phyloP scores from a whole-genome alignment of 2,797 vertebrate genomes.

The Eutrigla gurnardus region DNA sequence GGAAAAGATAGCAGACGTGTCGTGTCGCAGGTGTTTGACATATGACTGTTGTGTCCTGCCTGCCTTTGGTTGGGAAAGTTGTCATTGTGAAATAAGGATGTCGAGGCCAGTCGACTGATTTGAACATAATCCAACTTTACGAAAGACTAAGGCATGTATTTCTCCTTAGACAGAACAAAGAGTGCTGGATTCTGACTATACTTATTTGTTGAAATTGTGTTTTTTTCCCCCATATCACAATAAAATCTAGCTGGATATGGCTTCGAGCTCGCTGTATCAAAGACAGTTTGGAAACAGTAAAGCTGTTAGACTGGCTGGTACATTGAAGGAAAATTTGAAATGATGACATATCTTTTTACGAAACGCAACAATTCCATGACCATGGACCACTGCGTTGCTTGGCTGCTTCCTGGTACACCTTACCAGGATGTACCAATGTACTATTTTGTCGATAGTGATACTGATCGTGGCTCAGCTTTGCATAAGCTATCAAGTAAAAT shows the following conservation, averaged over 20 bases:
- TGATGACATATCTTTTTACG: not conserved
- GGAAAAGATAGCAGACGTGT: conserved; percentile 48
- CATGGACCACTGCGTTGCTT: not conserved
- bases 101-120: not conserved
- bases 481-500: not conserved
- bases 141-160: conserved; percentile 27
- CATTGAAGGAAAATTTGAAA: not conserved
- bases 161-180: conserved; percentile 25
- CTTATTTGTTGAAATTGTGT: conserved; percentile 21
- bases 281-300: conserved; percentile 19
- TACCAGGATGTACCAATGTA: not conserved
- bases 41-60: not conserved
- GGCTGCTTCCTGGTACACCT: not conserved
- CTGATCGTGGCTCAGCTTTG: not conserved
- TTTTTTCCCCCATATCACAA: conserved; percentile 7
- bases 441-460: not conserved
- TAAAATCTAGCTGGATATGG: conserved; percentile 23
- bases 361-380: not conserved
- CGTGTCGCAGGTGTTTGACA: not conserved
- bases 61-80: conserved; percentile 6
- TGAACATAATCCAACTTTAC: conserved; percentile 18
- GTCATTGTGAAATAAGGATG: not conserved
- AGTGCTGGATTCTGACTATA: conserved; percentile 14
- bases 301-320: not conserved
- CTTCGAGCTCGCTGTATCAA: conserved; percentile 15